phyloP scores from a whole-genome alignment of 2,113 vertebrate genomes.

The Empidonax traillii region DNA sequence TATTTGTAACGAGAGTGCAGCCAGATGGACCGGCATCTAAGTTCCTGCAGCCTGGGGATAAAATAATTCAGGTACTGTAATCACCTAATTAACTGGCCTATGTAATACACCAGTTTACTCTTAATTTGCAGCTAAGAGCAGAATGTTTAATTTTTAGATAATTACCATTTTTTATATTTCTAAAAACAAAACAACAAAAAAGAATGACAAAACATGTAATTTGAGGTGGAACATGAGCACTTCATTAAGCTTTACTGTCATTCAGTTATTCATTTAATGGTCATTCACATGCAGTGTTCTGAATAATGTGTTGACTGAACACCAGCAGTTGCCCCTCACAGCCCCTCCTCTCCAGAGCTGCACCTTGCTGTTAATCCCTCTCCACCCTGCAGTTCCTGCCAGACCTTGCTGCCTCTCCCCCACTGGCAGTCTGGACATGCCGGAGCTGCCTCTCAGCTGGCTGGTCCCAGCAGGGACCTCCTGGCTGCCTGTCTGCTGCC shows the following conservation, averaged over 20 bases:
- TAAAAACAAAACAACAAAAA: not conserved
- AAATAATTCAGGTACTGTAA: slow-evolving; percentile 85
- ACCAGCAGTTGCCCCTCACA: not conserved
- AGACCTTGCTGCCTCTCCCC: not conserved
- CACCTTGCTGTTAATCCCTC: not conserved
- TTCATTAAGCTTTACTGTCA: not conserved
- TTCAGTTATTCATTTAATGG: not conserved
- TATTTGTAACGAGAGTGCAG: slow-evolving; percentile 97
- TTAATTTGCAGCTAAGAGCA: not conserved
- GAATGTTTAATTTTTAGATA: not conserved
- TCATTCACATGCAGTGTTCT: not conserved
- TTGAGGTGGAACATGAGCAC: not conserved
- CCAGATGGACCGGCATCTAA: slow-evolving; percentile 94
- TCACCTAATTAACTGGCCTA: not conserved
- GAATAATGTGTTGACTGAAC: not conserved
- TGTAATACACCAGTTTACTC: not conserved
- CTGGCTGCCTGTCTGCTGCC: not conserved
- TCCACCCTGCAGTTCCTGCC: not conserved
- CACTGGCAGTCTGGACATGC: not conserved
- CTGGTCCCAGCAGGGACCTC: not conserved
- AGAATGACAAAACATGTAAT: not conserved
- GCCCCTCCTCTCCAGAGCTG: not conserved
- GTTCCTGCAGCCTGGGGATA: slow-evolving; percentile 94
- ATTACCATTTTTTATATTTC: not conserved
- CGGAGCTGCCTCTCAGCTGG: not conserved